A percentile compares a stretch with the other conserved stretches of the same genome.
Evolutionary conservation across 1,140 invertebrate genomes (phyloP).

Genomic region (Zaprionus taronus): DNA sequence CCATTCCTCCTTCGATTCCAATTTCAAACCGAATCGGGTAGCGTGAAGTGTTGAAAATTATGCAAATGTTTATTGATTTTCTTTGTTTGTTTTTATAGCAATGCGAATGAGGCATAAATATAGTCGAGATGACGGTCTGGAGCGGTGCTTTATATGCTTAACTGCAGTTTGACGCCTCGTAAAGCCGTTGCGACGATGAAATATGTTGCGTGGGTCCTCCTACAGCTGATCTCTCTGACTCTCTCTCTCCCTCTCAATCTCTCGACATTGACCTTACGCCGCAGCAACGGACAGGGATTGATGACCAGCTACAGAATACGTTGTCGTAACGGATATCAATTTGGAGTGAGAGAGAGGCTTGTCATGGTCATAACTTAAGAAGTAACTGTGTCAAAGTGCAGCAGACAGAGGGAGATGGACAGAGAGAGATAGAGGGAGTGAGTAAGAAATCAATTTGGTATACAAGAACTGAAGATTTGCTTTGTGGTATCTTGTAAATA

Average conservation of each 20-base stretch:
- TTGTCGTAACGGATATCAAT: not conserved
- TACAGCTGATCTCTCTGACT: not conserved
- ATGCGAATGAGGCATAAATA: conserved; percentile 49
- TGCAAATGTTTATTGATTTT: conserved; percentile 70
- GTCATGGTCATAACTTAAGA: conserved; percentile 7
- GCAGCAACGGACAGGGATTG: conserved; percentile 50
- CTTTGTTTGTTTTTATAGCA: conserved; percentile 58
- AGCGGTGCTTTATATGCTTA: conserved; percentile 16
- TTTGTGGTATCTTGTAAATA: not conserved
- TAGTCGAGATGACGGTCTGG: conserved; percentile 23
- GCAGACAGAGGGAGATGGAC: not conserved
- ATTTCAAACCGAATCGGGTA: conserved; percentile 30
- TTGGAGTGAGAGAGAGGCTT: not conserved
- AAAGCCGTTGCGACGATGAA: conserved; percentile 34
- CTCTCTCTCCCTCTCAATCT: conserved; percentile 23
- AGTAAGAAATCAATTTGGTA: not conserved
- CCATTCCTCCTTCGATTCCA: conserved; percentile 12
- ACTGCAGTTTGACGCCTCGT: conserved; percentile 44
- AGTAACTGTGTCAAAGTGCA: not conserved
- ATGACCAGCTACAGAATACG: conserved; percentile 24
- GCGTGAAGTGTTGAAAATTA: conserved; percentile 70
- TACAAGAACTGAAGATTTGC: not conserved
- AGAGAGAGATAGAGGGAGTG: not conserved
- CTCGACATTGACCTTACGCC: conserved; percentile 61
- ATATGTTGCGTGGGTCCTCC: conserved; percentile 14